Percentiles rank a stretch among this genome's conserved stretches.
These are phyloP conservation scores for Seira ritae DNA, from an alignment of 2,888 invertebrate species.

Conservation along the genomic window DNA sequence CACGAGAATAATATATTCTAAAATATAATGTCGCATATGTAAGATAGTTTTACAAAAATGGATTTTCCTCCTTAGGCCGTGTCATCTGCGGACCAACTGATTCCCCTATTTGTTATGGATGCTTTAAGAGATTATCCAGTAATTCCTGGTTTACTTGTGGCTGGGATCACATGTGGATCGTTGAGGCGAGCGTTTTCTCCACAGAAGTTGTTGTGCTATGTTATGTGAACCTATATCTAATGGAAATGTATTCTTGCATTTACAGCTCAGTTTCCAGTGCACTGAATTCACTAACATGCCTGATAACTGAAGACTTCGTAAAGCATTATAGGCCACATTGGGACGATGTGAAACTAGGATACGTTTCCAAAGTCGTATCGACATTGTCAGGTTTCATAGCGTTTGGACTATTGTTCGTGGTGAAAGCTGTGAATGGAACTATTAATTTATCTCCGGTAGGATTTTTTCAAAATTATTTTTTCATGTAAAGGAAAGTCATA, in stretches of 20 bases:
- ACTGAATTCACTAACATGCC: slow-evolving; percentile 92
- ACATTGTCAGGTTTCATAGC: slow-evolving; percentile 84
- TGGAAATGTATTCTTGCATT: background rate
- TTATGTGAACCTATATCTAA: too few species aligned
- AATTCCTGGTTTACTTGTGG: slow-evolving; percentile 90
- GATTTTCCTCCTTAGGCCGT: slow-evolving; percentile 43
- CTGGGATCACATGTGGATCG: slow-evolving; percentile 93
- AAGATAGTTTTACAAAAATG: background rate
- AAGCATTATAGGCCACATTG: slow-evolving; percentile 75
- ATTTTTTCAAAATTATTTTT: too few species aligned
- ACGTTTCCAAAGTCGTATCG: slow-evolving; percentile 84
- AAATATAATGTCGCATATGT: too few species aligned
- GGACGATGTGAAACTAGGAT: slow-evolving; percentile 80
- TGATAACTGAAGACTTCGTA: slow-evolving; percentile 90
- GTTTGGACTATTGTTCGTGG: slow-evolving; percentile 88
- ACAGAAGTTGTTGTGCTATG: background rate
- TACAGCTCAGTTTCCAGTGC: slow-evolving; percentile 95
- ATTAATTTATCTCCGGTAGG: slow-evolving; percentile 76
- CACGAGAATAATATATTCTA: slow-evolving; percentile 10
- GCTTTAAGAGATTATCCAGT: slow-evolving; percentile 82
- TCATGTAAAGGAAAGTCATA: too few species aligned
- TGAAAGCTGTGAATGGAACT: slow-evolving; percentile 85
- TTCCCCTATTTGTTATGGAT: slow-evolving; percentile 78
- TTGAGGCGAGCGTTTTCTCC: slow-evolving; percentile 75
- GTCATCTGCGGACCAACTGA: slow-evolving; percentile 60